Conservation (phyloP, 1,140 invertebrate genomes). For the Drosophila setifemur region DNA sequence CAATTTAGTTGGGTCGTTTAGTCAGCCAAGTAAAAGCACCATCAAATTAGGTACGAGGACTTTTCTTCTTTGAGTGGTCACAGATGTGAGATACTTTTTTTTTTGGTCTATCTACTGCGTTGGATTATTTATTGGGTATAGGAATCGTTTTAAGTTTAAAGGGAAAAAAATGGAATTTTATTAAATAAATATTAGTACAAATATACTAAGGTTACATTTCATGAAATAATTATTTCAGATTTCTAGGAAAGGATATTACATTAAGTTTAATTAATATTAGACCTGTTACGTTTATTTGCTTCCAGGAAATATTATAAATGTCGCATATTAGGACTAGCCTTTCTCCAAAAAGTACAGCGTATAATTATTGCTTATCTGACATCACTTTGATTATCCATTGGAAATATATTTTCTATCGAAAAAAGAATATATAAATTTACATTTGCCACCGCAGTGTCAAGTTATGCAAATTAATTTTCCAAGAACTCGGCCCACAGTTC, state of each 20-base stretch:
- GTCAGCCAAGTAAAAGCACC: neutral
- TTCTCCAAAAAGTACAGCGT: too few species aligned
- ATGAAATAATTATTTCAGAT: too few species aligned
- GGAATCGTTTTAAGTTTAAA: slow-evolving; percentile 1
- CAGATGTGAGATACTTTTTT: slow-evolving; percentile 7
- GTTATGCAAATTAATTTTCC: neutral
- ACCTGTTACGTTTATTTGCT: too few species aligned
- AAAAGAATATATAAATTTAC: too few species aligned
- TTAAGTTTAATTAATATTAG: too few species aligned
- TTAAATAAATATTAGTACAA: too few species aligned
- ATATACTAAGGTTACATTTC: too few species aligned
- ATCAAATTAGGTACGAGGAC: neutral
- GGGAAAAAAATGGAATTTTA: neutral
- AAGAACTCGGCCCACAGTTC: neutral
- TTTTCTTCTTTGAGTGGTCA: neutral
- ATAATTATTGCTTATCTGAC: too few species aligned
- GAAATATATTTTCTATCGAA: too few species aligned
- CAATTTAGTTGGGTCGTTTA: slow-evolving; percentile 34
- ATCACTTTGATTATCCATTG: too few species aligned
- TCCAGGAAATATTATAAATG: too few species aligned
- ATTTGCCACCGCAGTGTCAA: neutral
- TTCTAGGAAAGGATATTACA: neutral
- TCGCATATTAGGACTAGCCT: too few species aligned
- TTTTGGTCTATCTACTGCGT: neutral
- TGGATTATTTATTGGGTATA: neutral